These are phyloP conservation scores for Orthonyx spaldingii DNA, from an alignment of 2,113 vertebrate genomes.

Conservation along the genomic window DNA sequence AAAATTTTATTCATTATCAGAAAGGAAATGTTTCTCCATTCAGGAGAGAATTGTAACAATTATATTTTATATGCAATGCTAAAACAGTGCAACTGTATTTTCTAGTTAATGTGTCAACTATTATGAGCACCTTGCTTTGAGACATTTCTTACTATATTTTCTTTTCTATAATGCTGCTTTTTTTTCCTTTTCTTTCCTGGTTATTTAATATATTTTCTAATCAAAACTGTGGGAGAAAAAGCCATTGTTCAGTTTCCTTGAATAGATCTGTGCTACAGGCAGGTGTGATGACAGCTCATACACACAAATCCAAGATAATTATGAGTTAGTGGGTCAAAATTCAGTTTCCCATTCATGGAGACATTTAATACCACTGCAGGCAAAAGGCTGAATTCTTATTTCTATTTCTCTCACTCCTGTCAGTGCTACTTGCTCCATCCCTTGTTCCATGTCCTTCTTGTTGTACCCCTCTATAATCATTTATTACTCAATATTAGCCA, in stretches of 20 bases:
- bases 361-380: neutral
- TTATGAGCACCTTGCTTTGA: neutral
- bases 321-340: neutral
- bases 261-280: neutral
- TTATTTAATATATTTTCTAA: neutral
- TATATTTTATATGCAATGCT: neutral
- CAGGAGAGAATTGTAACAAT: constrained; percentile 32
- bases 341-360: neutral
- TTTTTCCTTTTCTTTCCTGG: neutral
- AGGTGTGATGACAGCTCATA: neutral
- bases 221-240: neutral
- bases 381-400: neutral
- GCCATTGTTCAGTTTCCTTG: neutral
- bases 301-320: neutral
- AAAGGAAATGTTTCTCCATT: constrained; percentile 24
- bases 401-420: neutral
- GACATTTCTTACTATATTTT: neutral
- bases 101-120: neutral
- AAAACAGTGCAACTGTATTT: neutral
- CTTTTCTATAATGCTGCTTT: neutral
- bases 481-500: neutral
- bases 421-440: neutral
- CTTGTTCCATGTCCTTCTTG: fast-evolving
- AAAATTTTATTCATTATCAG: constrained; percentile 59
- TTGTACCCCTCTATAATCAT: neutral